These are phyloP conservation scores for Phaedon cochleariae DNA, from an alignment of 2,888 invertebrate species.

Conservation along the genomic window DNA sequence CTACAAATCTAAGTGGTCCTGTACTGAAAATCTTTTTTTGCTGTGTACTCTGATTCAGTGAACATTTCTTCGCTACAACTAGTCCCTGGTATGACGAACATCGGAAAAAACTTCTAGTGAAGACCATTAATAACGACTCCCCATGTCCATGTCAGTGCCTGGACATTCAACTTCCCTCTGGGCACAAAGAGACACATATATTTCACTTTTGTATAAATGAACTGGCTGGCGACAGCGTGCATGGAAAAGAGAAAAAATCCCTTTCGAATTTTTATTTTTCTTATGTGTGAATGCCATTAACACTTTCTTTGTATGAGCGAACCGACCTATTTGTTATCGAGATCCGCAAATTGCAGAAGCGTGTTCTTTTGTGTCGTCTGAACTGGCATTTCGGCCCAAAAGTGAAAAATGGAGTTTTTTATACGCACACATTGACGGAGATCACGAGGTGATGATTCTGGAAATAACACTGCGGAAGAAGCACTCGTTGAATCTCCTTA, in stretches of 20 bases:
- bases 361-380: conserved; percentile 31
- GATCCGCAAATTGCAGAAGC: conserved; percentile 33
- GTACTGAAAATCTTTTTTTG: no score
- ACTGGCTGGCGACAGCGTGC: neutral
- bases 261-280: neutral
- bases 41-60: no score
- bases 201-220: neutral
- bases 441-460: no score
- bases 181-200: neutral
- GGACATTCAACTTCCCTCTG: neutral
- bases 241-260: no score
- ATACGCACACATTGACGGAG: neutral
- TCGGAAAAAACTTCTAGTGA: no score
- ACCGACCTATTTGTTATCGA: conserved; percentile 21
- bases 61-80: no score
- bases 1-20: no score
- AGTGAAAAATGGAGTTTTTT: conserved; percentile 30
- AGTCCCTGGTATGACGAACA: no score
- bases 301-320: conserved; percentile 15
- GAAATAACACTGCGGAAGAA: no score
- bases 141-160: no score
- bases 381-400: conserved; percentile 24
- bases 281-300: neutral
- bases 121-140: no score
- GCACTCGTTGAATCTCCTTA: no score